Base-by-base conservation (phyloP, 2,888 invertebrate species). In the Rhimphoctona megacephalus region DNA sequence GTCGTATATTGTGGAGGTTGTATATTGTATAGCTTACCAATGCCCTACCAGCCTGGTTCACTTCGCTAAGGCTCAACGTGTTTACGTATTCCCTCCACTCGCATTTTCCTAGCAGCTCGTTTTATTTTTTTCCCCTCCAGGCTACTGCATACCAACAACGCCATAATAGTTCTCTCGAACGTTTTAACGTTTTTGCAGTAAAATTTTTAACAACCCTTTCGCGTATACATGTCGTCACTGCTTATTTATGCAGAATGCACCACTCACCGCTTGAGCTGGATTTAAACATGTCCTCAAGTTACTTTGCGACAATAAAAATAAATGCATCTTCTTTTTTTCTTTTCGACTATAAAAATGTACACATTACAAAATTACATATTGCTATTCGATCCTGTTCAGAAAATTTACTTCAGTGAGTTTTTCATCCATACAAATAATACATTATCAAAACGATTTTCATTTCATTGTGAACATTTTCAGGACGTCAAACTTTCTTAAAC, bases 41-140 rank as follows among this genome's bases (percentile, higher is more conserved):
- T 77, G 80, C 66, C 80, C 67, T 70, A 43, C 67, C 73, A 57
- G 19, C 66, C 74, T 77, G 14, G 61, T 73, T 78, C 67, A 70
- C 78, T 67, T 81, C 30, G 39, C 66, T 52, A 9, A 43, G 70
- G 70, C 57, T 81, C 81, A 77, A 81, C 78, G 78, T 78, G 73
- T 73, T 72, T 77, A 46, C 79, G 86, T 72, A 77, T 83, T 83
- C 73, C 52, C 77, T 30, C 33, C 78, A n/a, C 36, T 43, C 67
- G 33, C 46, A 19, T 74, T 67, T 73, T 69, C 19, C 73, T 25
- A 22, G 70, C 57, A 17, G 14, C n/a, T 78, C 43, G n/a, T 70
- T 66, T 77, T 76, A 66, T 78, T 81, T 79, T 79, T 79, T 78
- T n/a, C 52, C 77, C 64, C 77, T 57, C 43, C 33, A 57, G 33